Percentiles rank a stretch among this genome's conserved stretches.
Evolutionary conservation across 1,140 invertebrate genomes (phyloP).

Genomic region (Sarcophaga bullata): DNA sequence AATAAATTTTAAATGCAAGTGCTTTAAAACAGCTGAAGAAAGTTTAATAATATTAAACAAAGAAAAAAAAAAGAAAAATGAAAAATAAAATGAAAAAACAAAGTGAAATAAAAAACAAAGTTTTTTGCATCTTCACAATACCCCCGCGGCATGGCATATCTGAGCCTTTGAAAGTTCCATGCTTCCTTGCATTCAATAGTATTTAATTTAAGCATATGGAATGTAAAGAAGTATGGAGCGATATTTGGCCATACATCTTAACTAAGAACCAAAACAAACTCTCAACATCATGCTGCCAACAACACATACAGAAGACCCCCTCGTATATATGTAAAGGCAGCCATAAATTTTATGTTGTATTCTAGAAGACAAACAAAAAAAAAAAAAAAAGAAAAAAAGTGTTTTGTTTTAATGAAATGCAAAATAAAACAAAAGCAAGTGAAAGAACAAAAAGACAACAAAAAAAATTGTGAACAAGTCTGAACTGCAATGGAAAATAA

Average conservation of each 20-base stretch:
- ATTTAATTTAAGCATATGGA: constrained; percentile 63
- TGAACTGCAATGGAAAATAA: not conserved
- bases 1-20: not conserved
- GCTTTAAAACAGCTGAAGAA: no score
- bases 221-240: constrained; percentile 67
- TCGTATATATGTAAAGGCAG: no score
- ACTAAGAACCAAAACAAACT: not conserved
- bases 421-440: not conserved
- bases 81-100: constrained; percentile 27
- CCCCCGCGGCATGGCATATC: not conserved
- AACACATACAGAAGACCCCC: no score
- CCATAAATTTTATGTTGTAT: no score
- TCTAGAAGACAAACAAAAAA: no score
- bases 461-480: not conserved
- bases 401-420: not conserved
- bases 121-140: not conserved
- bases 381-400: no score
- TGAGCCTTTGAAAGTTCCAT: constrained; percentile 65
- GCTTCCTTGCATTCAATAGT: constrained; percentile 67
- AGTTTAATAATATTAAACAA: no score
- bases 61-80: no score
- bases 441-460: not conserved
- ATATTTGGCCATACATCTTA: constrained; percentile 56
- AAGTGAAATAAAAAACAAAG: not conserved
- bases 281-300: not conserved